Conservation (phyloP, 2,797 vertebrate genomes). For the Pseudocheirus occidentalis region DNA sequence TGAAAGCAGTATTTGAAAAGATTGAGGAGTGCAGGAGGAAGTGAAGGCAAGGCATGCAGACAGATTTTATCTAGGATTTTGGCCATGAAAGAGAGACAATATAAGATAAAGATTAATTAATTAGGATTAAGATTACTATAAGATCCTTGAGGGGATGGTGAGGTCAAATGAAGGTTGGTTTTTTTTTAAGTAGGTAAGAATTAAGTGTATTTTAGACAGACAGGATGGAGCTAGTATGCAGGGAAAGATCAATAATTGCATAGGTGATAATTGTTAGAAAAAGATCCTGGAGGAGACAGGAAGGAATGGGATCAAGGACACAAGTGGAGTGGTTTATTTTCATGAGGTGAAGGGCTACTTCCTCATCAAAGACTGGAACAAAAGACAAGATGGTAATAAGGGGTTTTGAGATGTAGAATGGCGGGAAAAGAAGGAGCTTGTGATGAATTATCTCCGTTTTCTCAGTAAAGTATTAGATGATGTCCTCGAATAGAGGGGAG, state of each 20-base stretch:
- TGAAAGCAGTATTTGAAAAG: neutral
- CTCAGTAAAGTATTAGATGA: neutral
- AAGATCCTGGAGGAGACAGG: neutral
- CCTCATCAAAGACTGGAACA: neutral
- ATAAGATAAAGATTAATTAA: too few relatives aligned
- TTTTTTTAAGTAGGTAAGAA: neutral
- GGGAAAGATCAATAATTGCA: neutral
- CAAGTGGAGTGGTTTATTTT: neutral
- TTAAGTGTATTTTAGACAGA: neutral
- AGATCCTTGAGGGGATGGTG: neutral
- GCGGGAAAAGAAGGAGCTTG: neutral
- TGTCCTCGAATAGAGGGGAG: neutral
- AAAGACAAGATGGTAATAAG: neutral
- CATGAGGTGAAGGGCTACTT: neutral
- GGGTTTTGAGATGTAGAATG: neutral
- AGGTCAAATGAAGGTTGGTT: neutral
- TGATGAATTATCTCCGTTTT: neutral
- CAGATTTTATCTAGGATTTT: neutral
- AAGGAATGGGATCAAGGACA: neutral
- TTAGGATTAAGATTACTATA: neutral
- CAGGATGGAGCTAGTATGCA: neutral
- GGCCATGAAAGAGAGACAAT: neutral
- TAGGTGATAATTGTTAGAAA: neutral
- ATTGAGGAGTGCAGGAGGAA: neutral
- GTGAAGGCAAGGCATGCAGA: neutral